phyloP scores from a whole-genome alignment of 2,888 invertebrate species.

The Brachypterus glaber region DNA sequence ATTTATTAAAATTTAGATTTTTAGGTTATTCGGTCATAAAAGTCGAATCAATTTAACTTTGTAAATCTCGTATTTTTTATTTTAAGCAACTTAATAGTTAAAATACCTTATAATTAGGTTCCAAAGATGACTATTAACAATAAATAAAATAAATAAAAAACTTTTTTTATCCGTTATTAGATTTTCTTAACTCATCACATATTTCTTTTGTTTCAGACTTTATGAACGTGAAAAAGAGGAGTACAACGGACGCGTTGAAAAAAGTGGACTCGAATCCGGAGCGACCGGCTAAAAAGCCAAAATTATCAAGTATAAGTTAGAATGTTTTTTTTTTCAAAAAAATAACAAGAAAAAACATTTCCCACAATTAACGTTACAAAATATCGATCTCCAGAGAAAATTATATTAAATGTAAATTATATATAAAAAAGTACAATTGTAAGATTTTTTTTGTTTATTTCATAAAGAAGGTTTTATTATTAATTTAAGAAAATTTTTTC shows the following conservation, averaged over 20 bases:
- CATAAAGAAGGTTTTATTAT: slow-evolving; percentile 27
- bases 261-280: slow-evolving; percentile 15
- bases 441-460: slow-evolving; percentile 31
- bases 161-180: slow-evolving; percentile 3
- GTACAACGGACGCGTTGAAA: slow-evolving; percentile 28
- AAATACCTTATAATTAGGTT: no score
- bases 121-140: no score
- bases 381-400: slow-evolving; percentile 28
- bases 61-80: no score
- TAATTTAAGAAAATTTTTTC: slow-evolving; percentile 27
- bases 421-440: slow-evolving; percentile 30
- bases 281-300: slow-evolving; percentile 13
- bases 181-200: slow-evolving; percentile 8
- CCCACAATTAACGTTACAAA: slow-evolving; percentile 15
- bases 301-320: no score
- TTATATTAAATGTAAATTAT: slow-evolving; percentile 23
- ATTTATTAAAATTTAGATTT: no score
- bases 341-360: slow-evolving; percentile 6
- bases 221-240: slow-evolving; percentile 55
- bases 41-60: no score
- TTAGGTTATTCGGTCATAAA: no score
- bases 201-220: slow-evolving; percentile 51
- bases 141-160: no score
- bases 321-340: no score
- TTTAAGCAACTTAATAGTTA: no score